Evolutionary conservation across 2,888 invertebrate species (phyloP), one percentile per base, ranked within the genome.

Genomic region (Drosophila engyochracea): DNA sequence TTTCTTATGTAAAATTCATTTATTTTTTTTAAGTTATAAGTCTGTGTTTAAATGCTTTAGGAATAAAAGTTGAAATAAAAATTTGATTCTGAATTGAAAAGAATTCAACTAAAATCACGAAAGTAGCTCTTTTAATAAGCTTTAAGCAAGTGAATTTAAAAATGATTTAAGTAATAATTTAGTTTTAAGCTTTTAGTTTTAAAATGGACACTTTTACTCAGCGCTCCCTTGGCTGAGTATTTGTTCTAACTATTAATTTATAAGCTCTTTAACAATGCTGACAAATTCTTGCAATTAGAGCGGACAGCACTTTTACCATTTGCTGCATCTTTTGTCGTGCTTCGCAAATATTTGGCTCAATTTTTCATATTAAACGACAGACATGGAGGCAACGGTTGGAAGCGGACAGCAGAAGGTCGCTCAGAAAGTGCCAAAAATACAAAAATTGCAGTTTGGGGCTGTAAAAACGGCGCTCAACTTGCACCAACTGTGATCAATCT

Each of bases 291-390:
- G 75, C 89, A 85, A 85, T 85, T 85, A 88, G 81, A 79, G 72
- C 61, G 41, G 77, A 70, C 70, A 72, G 52, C 70, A 58, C 61
- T 71, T 71, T 71, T 66, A 71, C 63, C 70, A 62, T 67, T 74
- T 67, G 74, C 60, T 63, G 59, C 60, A 37, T 65, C 65, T 74
- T 37, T 31, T 49, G 64, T 71, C 72, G 67, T 70, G 71, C 73
- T 75, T 74, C 62, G 70, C 88, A 90, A 85, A 85, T 85, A 85
- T 85, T 85, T 85, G 90, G 63, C 74, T 72, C 78, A 85, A 85
- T 85, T 85, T 85, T 90, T 85, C 90, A 85, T 90, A 90, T 90
- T 74, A 88, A 90, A 78, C 70, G 90, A 90, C 88, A 85, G 77
- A 30, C 14, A 19, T n/a, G 44, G 22, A 39, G 44, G 12, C 28